Percentiles rank a stretch among this genome's conserved stretches.
phyloP scores from a whole-genome alignment of 2,113 vertebrate species.

The Alosa alosa region DNA sequence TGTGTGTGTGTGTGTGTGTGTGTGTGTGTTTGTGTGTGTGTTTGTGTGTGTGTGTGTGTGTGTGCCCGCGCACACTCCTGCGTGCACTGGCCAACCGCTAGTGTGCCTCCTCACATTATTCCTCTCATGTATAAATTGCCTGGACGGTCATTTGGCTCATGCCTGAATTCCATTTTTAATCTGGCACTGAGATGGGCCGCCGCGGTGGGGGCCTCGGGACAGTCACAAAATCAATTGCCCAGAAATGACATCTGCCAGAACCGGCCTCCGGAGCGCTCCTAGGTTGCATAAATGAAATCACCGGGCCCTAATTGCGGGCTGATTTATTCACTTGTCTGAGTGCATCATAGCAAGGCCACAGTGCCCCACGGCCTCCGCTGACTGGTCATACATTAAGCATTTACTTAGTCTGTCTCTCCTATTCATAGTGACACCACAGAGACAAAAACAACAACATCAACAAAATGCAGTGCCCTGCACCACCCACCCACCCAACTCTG shows the following conservation, averaged over 20 bases:
- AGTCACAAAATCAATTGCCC: conserved; percentile 77
- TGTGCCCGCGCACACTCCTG: no score
- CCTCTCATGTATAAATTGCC: conserved; percentile 68
- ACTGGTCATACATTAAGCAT: conserved; percentile 73
- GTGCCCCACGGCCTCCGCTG: conserved; percentile 59
- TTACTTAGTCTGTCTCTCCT: conserved; percentile 63
- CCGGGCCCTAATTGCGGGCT: conserved; percentile 73
- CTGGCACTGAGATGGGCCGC: conserved; percentile 61
- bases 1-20: neutral
- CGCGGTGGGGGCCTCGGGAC: conserved; percentile 65
- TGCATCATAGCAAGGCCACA: conserved; percentile 57
- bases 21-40: neutral
- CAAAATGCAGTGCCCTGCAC: neutral
- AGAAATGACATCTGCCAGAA: conserved; percentile 81
- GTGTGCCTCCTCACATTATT: conserved; percentile 56
- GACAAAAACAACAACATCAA: conserved; percentile 22
- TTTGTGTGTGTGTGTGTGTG: neutral
- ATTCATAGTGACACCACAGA: conserved; percentile 62
- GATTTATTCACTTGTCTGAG: conserved; percentile 79
- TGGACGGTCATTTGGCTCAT: conserved; percentile 71
- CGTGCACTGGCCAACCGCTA: no score
- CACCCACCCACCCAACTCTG: neutral
- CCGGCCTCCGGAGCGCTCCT: conserved; percentile 65
- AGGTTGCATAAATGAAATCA: conserved; percentile 79
- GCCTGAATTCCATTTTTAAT: conserved; percentile 71